A percentile compares a stretch with the other conserved stretches of the same genome.
Evolutionary conservation across 2,797 vertebrate species (phyloP).

Genomic region (Argentina silus): DNA sequence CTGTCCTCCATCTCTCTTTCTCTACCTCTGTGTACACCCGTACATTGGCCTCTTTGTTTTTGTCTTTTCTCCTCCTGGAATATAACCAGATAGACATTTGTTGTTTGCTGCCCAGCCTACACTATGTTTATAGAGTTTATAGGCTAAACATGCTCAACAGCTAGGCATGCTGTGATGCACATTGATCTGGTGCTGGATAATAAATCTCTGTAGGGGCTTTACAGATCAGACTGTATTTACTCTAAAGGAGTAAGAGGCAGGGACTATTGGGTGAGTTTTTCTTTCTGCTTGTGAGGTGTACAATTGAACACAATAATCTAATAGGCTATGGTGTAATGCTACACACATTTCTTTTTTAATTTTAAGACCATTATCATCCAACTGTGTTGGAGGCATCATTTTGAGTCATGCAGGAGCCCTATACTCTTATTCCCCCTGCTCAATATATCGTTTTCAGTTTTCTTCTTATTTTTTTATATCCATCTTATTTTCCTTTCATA

Average conservation of each 20-base stretch:
- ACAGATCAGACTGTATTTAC: too few relatives aligned
- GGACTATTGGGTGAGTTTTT: too few relatives aligned
- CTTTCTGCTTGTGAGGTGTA: too few relatives aligned
- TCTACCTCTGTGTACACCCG: conserved; percentile 47
- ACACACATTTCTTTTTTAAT: too few relatives aligned
- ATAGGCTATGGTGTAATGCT: too few relatives aligned
- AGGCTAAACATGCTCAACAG: conserved; percentile 22
- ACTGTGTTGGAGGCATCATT: background rate
- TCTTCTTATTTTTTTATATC: background rate
- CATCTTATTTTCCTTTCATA: background rate
- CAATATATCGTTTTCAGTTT: background rate
- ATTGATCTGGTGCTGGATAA: background rate
- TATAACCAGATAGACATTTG: conserved; percentile 15
- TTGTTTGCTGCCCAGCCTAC: conserved; percentile 18
- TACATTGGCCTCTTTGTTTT: conserved; percentile 38
- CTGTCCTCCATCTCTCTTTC: conserved; percentile 24
- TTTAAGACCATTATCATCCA: too few relatives aligned
- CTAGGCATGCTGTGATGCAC: conserved; percentile 7
- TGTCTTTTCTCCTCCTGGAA: background rate
- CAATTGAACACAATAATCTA: too few relatives aligned
- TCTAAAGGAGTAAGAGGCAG: too few relatives aligned
- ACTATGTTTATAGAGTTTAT: background rate
- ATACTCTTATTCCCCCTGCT: background rate
- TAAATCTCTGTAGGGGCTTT: too few relatives aligned
- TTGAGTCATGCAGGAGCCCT: background rate